Evolutionary conservation across 2,797 vertebrate species (phyloP), one percentile per base, ranked within the genome.

Genomic region (Mycteria americana): DNA sequence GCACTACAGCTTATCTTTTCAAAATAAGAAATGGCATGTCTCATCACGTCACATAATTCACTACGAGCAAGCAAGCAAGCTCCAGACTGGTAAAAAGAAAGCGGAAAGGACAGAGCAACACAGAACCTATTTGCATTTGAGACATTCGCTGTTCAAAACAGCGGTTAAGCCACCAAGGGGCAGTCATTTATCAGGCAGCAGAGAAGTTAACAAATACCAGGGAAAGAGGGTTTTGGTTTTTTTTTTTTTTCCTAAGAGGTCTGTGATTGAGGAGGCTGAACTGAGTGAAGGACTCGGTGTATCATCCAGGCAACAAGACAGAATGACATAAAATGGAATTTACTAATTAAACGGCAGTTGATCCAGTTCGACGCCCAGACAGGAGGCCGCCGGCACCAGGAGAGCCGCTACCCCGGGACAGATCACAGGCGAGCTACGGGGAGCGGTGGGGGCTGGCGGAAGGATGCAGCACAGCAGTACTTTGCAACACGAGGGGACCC

Each of bases 401-500:
- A 65, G 23, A 54, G 31, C 4, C 7, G 13, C 9, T 41, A 18
- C 7, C 18, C 46, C 27, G 33, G 51, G 45, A 5, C 15, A 74
- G 54, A 19, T 43, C 68, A 25, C 16, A 10, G 7, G 10, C 0
- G 0, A 69, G 30, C 12, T 59, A 76, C 19, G 0, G 1, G 16
- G 22, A 2, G 2, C 1, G 2, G 17, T 4, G 1, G 1, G 19
- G 67, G 41, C 45, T 72, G n/a, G 17, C 3, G 1, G 53, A 48
- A 43, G 25, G 21, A n/a, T 19, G 28, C 67, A 50, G 77, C 28
- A 22, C 21, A 43, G 39, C 35, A n/a, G 18, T 17, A 7, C 18
- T 19, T 13, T 18, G 8, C 39, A 69, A 18, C 13, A 10, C 1
- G 1, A 68, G 54, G 22, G 43, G 45, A 50, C 24, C 13, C 6